A percentile compares a stretch with the other conserved stretches of the same genome.
Evolutionary conservation across 2,888 invertebrate genomes (phyloP).

Genomic region (Ariolimax columbianus): DNA sequence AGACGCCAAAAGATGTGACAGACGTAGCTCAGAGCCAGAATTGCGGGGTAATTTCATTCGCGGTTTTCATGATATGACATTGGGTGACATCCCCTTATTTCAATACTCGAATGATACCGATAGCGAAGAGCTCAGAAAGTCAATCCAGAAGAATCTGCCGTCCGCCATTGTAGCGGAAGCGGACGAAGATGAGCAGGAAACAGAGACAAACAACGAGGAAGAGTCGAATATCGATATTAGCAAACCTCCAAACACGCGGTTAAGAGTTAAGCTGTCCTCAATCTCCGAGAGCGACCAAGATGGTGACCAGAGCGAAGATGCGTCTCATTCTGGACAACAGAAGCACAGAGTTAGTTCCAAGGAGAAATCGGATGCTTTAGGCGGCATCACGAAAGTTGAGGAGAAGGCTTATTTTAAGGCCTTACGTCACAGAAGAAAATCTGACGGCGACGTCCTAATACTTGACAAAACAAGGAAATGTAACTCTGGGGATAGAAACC

Average conservation of each 20-base stretch:
- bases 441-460: slow-evolving; percentile 42
- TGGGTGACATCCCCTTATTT: not conserved
- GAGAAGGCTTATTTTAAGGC: not conserved
- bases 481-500: not conserved
- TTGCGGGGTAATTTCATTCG: slow-evolving; percentile 20
- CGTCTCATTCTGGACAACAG: not conserved
- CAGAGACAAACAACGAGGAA: not conserved
- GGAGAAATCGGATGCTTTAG: not conserved
- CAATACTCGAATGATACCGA: not conserved
- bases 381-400: not conserved
- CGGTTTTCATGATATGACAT: slow-evolving; percentile 4
- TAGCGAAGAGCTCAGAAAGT: slow-evolving; percentile 21
- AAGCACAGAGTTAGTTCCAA: not conserved
- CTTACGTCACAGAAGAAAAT: slow-evolving; percentile 16
- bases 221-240: not conserved
- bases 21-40: slow-evolving; percentile 42
- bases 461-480: not conserved
- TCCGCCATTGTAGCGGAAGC: slow-evolving; percentile 43
- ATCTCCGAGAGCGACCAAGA: slow-evolving; percentile 26
- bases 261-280: slow-evolving; percentile 13
- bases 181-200: slow-evolving; percentile 39
- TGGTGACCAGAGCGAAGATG: not conserved
- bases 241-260: not conserved
- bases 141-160: slow-evolving; percentile 35
- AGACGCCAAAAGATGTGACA: not conserved